phyloP scores from a whole-genome alignment of 2,888 invertebrate genomes.

The Leucoma salicis region DNA sequence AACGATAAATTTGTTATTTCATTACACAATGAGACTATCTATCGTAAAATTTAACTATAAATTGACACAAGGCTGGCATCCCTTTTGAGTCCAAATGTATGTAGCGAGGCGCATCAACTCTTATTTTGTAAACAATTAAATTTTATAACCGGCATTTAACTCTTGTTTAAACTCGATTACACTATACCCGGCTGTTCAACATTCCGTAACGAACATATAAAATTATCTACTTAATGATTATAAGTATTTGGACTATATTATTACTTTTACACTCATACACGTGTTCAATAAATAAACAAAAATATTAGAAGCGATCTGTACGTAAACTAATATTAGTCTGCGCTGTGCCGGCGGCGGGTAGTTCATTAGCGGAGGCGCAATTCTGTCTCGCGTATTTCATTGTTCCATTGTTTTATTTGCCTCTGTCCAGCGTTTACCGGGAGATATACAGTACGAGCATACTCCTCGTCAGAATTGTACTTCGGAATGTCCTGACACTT shows the following conservation, averaged over 20 bases:
- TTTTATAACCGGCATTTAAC: no score
- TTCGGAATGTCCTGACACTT: constrained; percentile 40
- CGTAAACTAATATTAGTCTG: constrained; percentile 36
- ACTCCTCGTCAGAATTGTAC: not conserved
- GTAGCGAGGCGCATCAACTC: not conserved
- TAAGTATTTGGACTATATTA: no score
- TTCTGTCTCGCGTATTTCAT: constrained; percentile 60
- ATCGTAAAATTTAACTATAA: not conserved
- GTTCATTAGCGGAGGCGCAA: constrained; percentile 62
- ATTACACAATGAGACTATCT: constrained; percentile 17
- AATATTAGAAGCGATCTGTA: not conserved
- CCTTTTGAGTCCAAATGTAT: no score
- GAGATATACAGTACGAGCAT: constrained; percentile 44
- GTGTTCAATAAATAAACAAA: not conserved
- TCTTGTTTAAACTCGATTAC: no score
- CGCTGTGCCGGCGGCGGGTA: constrained; percentile 38
- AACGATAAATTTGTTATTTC: constrained; percentile 36
- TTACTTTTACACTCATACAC: not conserved
- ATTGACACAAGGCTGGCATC: no score
- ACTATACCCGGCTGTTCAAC: no score
- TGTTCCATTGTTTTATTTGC: constrained; percentile 66
- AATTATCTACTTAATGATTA: no score
- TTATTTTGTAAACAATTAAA: no score
- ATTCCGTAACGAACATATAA: no score
- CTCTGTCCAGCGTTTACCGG: constrained; percentile 53